A percentile compares a stretch with the other conserved stretches of the same genome.
Evolutionary conservation across 2,888 invertebrate genomes (phyloP).

Genomic region (Pristionchus japonicus): DNA sequence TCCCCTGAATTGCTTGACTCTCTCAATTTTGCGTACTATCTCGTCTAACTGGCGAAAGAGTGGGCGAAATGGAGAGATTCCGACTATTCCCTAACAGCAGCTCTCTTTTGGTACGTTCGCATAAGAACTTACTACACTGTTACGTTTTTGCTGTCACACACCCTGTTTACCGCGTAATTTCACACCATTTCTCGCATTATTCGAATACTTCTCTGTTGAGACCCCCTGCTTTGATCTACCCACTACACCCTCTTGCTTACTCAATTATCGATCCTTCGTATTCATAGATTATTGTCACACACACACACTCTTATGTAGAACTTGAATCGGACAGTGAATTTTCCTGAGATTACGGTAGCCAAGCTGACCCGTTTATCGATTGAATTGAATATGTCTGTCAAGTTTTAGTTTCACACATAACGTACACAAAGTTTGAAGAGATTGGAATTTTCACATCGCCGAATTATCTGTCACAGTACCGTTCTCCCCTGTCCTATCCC

Average conservation of each 20-base stretch:
- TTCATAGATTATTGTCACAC: conserved; percentile 22
- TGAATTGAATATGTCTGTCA: not conserved
- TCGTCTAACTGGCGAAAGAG: not conserved
- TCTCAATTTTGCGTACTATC: not conserved
- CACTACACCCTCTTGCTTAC: not conserved
- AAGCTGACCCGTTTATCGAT: conserved; percentile 13
- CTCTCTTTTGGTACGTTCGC: too few species aligned
- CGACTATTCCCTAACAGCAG: not conserved
- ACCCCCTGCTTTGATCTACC: not conserved
- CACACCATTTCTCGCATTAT: conserved; percentile 26
- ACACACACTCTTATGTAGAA: not conserved
- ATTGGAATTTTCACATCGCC: conserved; percentile 8
- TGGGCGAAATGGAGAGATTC: not conserved
- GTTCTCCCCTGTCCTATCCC: not conserved
- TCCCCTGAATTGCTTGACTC: not conserved
- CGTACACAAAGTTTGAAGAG: conserved; percentile 38
- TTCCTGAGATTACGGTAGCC: conserved; percentile 19
- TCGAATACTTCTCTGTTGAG: conserved; percentile 1
- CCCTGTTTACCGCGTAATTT: conserved; percentile 4
- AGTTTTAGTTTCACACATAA: not conserved
- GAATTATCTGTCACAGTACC: conserved; percentile 19
- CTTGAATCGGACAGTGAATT: not conserved
- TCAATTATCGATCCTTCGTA: not conserved
- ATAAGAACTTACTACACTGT: too few species aligned
- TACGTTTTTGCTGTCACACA: conserved; percentile 27